These are phyloP conservation scores for Acanthopagrus latus DNA, from an alignment of 2,797 vertebrate genomes.

Conservation along the genomic window DNA sequence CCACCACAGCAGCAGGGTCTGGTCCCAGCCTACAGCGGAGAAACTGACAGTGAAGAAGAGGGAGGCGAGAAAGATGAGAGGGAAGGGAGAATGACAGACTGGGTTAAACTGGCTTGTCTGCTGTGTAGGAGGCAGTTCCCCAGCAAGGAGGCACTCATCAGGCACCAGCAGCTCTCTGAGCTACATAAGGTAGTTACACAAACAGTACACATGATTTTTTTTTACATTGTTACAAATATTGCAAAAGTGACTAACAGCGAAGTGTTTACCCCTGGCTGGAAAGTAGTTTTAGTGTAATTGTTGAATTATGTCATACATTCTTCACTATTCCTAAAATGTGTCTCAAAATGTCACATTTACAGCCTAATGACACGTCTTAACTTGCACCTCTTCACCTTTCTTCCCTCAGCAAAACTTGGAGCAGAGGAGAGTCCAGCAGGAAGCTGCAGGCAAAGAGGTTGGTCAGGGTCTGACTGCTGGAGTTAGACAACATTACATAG, in stretches of 20 bases:
- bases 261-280: neutral
- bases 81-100: slow-evolving; percentile 91
- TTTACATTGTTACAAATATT: neutral
- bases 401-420: slow-evolving; percentile 92
- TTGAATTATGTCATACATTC: neutral
- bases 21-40: slow-evolving; percentile 90
- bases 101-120: slow-evolving; percentile 93
- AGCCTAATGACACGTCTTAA: neutral
- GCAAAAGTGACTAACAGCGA: neutral
- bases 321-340: neutral
- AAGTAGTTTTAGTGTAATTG: neutral
- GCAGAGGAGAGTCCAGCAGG: slow-evolving; percentile 87
- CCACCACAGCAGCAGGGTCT: slow-evolving; percentile 85
- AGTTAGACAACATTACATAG: neutral
- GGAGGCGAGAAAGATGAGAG: slow-evolving; percentile 86
- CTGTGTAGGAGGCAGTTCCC: slow-evolving; percentile 94
- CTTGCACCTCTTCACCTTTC: slow-evolving; percentile 6
- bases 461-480: slow-evolving; percentile 30
- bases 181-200: slow-evolving; percentile 84
- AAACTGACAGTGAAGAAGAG: slow-evolving; percentile 92
- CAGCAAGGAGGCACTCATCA: slow-evolving; percentile 92
- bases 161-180: slow-evolving; percentile 94
- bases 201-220: neutral
- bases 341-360: neutral
- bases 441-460: slow-evolving; percentile 88